Base-by-base conservation (phyloP, 2,113 vertebrate species). In the Cyanistes caeruleus region DNA sequence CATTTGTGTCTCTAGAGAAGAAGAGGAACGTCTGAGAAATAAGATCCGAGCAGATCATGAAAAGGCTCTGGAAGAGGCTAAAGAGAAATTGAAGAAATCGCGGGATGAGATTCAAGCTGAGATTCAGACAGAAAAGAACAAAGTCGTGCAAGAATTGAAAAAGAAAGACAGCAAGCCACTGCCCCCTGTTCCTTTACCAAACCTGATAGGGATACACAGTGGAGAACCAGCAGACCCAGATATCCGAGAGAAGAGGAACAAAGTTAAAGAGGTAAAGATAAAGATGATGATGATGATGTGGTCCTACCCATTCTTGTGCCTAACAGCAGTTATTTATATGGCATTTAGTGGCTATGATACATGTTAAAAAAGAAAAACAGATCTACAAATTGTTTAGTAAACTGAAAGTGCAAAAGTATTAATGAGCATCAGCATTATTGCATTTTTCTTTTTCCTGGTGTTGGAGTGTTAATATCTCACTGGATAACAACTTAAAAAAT, bases 11-110 rank as follows among this genome's bases (percentile, higher is more conserved):
- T 95, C 73, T 93, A 99, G 99, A 98, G 99, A 99, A 98, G 99
- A 99, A 96, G 99, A 99, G 97, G 99, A 99, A 97, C 99, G 98
- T 90, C 98, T 99, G 97, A 98, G 99, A 97, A 99, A 99, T 96
- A 99, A 99, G 98, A 99, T 99, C 94, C 98, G 99, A 68, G 99
- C 99, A 35, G 99, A 99, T 97, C 99, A 99, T 10, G 99, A 99
- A 97, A 99, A 99, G 70, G 99, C 99, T 18, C 97, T 99, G 95
- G 99, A 99, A 97, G 99, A 99, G 97, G 99, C 99, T 39, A 99
- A 99, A 96, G 99, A 99, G 98, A 99, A 99, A 97, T 98, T 99
- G 93, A 98, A 98, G 81, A 99, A 99, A 97, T 99, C 99, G 8
- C 99, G 98, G 43, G 99, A 99, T 93, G 99, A 99, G 96, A 98